phyloP scores from a whole-genome alignment of 2,797 vertebrate genomes.

The Rhinella marina region DNA sequence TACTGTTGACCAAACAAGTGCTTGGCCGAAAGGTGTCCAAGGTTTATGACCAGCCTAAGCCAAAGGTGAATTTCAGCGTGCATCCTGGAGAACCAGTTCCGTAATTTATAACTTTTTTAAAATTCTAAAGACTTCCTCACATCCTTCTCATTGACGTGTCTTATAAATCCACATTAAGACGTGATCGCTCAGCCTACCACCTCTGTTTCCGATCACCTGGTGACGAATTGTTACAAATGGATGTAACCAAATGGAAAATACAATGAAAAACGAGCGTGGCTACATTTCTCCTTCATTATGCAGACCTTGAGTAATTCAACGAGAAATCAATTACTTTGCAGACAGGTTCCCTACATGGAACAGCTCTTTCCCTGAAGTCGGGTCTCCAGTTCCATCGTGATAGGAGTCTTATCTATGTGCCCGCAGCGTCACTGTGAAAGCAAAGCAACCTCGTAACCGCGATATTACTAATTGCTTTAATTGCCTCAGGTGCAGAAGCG shows the following conservation, averaged over 20 bases:
- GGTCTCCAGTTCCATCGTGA: slow-evolving; percentile 38
- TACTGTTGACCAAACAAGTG: no score
- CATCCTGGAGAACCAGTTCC: not conserved
- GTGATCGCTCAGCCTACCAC: not conserved
- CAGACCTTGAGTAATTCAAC: slow-evolving; percentile 42
- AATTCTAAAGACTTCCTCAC: not conserved
- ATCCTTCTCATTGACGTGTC: not conserved
- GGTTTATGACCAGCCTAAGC: no score
- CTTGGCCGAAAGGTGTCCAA: no score
- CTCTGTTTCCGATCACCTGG: slow-evolving; percentile 30
- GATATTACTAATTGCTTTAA: slow-evolving; percentile 51
- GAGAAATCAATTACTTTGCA: slow-evolving; percentile 50
- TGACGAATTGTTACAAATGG: slow-evolving; percentile 43
- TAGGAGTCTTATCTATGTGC: slow-evolving; percentile 47
- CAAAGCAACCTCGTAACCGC: not conserved
- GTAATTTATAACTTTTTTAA: not conserved
- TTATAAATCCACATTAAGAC: not conserved
- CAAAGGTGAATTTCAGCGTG: no score
- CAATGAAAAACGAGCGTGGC: slow-evolving; percentile 30
- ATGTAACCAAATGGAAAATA: slow-evolving; percentile 36
- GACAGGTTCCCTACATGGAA: slow-evolving; percentile 38
- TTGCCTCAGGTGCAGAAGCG: slow-evolving; percentile 23
- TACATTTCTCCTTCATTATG: slow-evolving; percentile 44
- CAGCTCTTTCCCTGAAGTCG: slow-evolving; percentile 28
- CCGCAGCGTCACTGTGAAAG: slow-evolving; percentile 10